Conservation (phyloP, 1,140 invertebrate genomes). For the Uloborus diversus region DNA sequence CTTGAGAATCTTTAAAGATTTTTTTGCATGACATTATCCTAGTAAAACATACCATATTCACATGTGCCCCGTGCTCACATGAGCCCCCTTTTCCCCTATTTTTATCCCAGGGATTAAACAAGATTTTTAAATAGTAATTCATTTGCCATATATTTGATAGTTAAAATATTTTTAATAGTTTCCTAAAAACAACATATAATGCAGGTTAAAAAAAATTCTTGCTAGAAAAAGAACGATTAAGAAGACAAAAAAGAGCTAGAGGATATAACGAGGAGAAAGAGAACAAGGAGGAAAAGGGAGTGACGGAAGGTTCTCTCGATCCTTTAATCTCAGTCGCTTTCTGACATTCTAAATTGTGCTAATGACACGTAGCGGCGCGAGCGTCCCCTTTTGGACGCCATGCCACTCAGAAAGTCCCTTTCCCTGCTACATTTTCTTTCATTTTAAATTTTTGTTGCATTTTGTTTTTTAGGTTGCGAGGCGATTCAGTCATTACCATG, state of each 20-base stretch:
- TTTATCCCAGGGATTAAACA: no score
- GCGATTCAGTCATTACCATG: constrained; percentile 48
- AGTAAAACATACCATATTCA: no score
- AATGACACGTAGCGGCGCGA: constrained; percentile 48
- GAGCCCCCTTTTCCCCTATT: no score
- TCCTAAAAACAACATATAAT: no score
- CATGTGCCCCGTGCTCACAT: no score
- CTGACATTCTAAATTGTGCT: constrained; percentile 54
- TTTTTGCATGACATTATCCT: no score
- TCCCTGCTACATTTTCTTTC: not conserved
- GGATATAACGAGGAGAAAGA: not conserved
- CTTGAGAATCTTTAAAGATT: no score
- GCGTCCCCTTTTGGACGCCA: constrained; percentile 31
- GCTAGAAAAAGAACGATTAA: no score
- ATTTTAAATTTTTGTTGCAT: constrained; percentile 31
- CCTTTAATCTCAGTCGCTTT: constrained; percentile 49
- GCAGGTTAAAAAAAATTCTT: no score
- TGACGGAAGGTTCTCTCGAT: not conserved
- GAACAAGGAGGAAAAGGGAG: not conserved
- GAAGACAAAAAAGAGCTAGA: not conserved
- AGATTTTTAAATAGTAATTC: no score
- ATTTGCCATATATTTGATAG: no score
- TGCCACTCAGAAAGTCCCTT: constrained; percentile 22
- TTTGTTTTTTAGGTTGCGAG: constrained; percentile 38
- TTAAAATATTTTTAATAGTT: no score